phyloP scores from a whole-genome alignment of 2,888 invertebrate genomes.

The Cryptosula pallasiana region DNA sequence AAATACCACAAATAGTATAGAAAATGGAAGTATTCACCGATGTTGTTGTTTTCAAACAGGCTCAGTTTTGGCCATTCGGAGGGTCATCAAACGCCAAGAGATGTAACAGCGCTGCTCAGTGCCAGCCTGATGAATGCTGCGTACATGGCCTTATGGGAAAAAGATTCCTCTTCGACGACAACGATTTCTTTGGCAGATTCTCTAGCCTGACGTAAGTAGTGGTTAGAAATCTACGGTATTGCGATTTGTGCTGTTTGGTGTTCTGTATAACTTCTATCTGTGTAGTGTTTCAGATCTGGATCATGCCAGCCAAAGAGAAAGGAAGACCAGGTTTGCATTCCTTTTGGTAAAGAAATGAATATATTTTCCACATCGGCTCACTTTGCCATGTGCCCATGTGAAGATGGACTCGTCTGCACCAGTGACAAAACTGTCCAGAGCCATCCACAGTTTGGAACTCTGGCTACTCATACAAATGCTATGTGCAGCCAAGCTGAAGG shows the following conservation, averaged over 20 bases:
- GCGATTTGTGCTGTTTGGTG: too few species aligned
- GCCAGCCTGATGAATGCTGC: conserved; percentile 13
- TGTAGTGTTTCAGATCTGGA: background rate
- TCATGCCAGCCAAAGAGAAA: background rate
- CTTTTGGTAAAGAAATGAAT: conserved; percentile 12
- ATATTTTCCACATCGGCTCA: background rate
- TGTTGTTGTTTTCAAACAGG: too few species aligned
- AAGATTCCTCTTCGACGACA: conserved; percentile 12
- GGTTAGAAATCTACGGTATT: too few species aligned
- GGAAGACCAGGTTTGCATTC: background rate
- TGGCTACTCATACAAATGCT: background rate
- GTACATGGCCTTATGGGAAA: background rate
- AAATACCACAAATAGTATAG: too few species aligned
- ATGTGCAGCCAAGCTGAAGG: conserved; percentile 21
- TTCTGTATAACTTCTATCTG: too few species aligned
- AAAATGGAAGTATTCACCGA: too few species aligned
- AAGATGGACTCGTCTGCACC: background rate
- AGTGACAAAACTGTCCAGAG: conserved; percentile 6
- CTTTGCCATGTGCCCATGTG: conserved; percentile 16
- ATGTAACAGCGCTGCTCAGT: background rate
- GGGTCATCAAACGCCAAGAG: background rate
- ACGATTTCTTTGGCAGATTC: background rate
- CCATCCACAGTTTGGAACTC: background rate
- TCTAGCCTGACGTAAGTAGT: background rate
- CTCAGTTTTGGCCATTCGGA: conserved; percentile 14